A percentile compares a stretch with the other conserved stretches of the same genome.
phyloP scores from a whole-genome alignment of 2,888 invertebrate genomes.

The Aleiodes alternator region DNA sequence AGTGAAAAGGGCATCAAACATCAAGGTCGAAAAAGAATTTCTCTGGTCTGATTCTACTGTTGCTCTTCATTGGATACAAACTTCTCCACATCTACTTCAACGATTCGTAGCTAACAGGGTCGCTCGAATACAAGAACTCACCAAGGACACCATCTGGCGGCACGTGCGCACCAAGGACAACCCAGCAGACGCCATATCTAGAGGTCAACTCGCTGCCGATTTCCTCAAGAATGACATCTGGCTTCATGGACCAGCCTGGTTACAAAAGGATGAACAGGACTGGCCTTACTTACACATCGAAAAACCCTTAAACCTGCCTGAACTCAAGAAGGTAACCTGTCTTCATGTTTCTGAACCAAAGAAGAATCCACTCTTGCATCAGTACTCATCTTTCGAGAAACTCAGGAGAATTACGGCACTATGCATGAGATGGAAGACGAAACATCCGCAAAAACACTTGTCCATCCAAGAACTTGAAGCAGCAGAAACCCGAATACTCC shows the following conservation, averaged over 20 bases:
- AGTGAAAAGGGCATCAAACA: background rate
- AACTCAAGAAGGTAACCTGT: constrained; percentile 2
- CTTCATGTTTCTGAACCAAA: background rate
- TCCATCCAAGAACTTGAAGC: constrained; percentile 28
- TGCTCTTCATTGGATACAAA: constrained; percentile 55
- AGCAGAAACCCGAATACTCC: constrained; percentile 24
- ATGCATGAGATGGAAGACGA: constrained; percentile 43
- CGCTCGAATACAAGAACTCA: constrained; percentile 49
- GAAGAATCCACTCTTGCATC: background rate
- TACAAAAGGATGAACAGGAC: background rate
- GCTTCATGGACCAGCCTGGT: constrained; percentile 47
- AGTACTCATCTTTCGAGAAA: background rate
- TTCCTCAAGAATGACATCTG: constrained; percentile 43
- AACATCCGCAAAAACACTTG: background rate
- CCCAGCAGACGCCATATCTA: constrained; percentile 55
- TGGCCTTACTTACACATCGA: constrained; percentile 32
- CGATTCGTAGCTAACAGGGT: constrained; percentile 53
- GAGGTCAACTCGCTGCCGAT: constrained; percentile 49
- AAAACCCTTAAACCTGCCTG: background rate
- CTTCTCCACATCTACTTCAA: constrained; percentile 51
- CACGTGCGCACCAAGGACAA: constrained; percentile 52
- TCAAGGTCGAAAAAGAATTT: background rate
- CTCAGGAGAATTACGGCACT: constrained; percentile 35
- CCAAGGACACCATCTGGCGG: constrained; percentile 37
- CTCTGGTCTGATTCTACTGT: constrained; percentile 57